Percentiles rank a stretch among this genome's conserved stretches.
Conservation (phyloP, 2,113 vertebrate species). For the Anseranas semipalmata region DNA sequence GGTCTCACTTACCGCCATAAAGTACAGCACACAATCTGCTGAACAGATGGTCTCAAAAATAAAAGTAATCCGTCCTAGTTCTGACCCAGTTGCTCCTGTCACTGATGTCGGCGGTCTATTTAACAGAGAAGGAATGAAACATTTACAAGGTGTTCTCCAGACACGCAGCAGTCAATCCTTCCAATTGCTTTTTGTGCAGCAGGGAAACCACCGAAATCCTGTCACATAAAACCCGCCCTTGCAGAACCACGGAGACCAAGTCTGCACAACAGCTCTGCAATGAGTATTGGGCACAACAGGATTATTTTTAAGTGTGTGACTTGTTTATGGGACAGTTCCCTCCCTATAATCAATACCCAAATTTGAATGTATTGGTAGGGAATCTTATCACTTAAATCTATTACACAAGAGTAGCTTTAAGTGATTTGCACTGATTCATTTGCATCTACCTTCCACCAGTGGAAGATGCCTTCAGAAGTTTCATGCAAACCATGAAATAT, state of each 20-base stretch:
- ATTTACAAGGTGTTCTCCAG: neutral
- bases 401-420: neutral
- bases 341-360: neutral
- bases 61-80: conserved; percentile 92
- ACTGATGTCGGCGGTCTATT: conserved; percentile 89
- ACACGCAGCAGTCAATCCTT: conserved; percentile 21
- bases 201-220: neutral
- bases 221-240: neutral
- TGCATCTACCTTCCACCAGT: neutral
- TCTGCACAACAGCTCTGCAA: neutral
- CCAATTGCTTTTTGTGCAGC: neutral
- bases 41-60: conserved; percentile 93
- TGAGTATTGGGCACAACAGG: neutral
- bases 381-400: neutral
- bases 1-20: conserved; percentile 91
- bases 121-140: conserved; percentile 30
- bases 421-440: neutral
- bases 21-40: conserved; percentile 94
- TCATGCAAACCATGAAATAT: neutral
- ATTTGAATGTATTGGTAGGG: neutral
- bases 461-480: neutral
- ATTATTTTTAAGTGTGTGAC: neutral
- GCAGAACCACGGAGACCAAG: neutral
- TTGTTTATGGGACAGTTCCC: neutral
- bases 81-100: conserved; percentile 83